These are phyloP conservation scores for Dromococcyx pavoninus DNA, from an alignment of 2,797 vertebrate genomes.

Conservation along the genomic window DNA sequence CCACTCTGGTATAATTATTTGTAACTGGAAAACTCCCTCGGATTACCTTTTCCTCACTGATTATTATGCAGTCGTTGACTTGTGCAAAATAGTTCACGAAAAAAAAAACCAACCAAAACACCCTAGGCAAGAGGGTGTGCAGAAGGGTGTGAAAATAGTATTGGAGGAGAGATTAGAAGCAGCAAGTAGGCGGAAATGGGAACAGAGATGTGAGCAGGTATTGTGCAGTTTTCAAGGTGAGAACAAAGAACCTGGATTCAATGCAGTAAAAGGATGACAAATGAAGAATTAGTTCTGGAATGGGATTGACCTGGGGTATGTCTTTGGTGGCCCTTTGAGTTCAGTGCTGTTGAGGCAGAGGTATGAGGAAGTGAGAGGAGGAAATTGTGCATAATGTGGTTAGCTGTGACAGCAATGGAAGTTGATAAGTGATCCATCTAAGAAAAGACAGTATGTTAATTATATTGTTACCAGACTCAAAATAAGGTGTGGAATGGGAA, in stretches of 20 bases:
- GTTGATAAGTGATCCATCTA: not conserved
- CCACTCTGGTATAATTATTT: not conserved
- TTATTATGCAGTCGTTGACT: not conserved
- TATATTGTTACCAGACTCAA: not conserved
- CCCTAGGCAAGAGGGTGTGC: slow-evolving; percentile 35
- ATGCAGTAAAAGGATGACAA: not conserved
- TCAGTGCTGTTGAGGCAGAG: not conserved
- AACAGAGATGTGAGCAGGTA: slow-evolving; percentile 30
- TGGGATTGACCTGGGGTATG: not conserved
- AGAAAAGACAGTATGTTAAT: not conserved
- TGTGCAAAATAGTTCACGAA: not conserved
- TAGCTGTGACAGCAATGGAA: not conserved
- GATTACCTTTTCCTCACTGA: not conserved
- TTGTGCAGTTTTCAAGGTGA: not conserved
- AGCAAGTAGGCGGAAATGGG: slow-evolving; percentile 33
- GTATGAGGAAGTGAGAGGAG: not conserved
- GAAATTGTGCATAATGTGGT: rapidly evolving
- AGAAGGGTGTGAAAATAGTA: slow-evolving; percentile 25
- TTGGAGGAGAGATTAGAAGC: not conserved
- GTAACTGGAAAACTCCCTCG: not conserved
- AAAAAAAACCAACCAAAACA: not conserved
- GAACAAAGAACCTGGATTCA: not conserved
- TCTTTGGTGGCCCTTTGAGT: not conserved
- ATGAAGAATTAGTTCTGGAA: not conserved
- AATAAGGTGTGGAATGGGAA: not conserved